Base-by-base conservation (phyloP, 2,888 invertebrate species). In the Nycteola revayana region DNA sequence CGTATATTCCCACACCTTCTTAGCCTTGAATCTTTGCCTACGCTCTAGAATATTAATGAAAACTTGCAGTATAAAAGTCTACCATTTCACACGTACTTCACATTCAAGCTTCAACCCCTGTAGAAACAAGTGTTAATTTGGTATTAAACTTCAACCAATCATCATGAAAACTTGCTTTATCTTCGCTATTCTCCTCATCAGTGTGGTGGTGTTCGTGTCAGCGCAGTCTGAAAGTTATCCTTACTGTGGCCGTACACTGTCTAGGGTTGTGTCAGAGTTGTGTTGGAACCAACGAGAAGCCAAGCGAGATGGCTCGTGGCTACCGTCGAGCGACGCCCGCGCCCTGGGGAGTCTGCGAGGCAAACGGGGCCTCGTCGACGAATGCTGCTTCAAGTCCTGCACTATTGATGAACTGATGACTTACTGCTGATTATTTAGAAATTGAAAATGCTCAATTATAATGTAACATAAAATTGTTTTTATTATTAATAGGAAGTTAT, bases 311-410 rank as follows among this genome's bases (percentile, higher is more conserved):
- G 14, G 14, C 21, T 7, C 21, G 7, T 21, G 21, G 21, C 3
- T 7, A 7, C 2, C 21, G 3, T n/a, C 21, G 7, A 21, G 4
- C n/a, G 7, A n/a, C 7, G 7, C 7, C n/a, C 7, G 2, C 2
- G 2, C 21, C 3, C 21, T 21, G 21, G 21, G 7, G n/a, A 41
- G 43, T 7, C 3, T 18, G 7, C 52, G 53, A 1, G 48, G 53
- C 4, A 56, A 53, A 11, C 53, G 53, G 0, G 52, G 48, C 1
- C 36, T 28, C 0, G 52, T 36, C 8, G 57, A 56, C 4, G 48
- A 51, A 18, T 56, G 57, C 23, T 53, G 57, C 8, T 8, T 37
- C 0, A 56, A 56, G 1, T 9, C 53, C 0, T 53, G 47, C 24
- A 47, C 52, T 3, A 24, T 51, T 6, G 11, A 38, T 8, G 57